phyloP scores from a whole-genome alignment of 2,113 vertebrate genomes.

The Psophia crepitans region DNA sequence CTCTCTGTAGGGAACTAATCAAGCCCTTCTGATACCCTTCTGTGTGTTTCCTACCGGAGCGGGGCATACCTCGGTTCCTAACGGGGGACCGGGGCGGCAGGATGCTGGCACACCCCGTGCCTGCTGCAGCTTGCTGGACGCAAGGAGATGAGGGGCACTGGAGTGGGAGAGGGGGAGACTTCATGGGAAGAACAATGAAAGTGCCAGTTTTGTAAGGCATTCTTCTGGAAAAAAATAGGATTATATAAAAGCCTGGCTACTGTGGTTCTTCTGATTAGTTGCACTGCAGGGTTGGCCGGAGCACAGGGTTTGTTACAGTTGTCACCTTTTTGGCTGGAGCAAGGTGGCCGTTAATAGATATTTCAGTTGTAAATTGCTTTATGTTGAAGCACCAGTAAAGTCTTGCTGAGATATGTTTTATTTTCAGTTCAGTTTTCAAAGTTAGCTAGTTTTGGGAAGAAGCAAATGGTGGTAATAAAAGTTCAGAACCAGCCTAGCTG shows the following conservation, averaged over 20 bases:
- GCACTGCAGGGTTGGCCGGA: rapidly evolving
- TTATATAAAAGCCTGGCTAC: background rate
- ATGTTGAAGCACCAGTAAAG: background rate
- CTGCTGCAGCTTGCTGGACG: background rate
- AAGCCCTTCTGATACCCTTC: background rate
- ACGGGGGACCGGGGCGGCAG: background rate
- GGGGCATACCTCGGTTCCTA: background rate
- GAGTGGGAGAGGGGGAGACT: background rate
- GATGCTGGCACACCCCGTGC: background rate
- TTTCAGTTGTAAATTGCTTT: background rate
- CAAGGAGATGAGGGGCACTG: rapidly evolving
- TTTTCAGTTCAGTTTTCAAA: background rate
- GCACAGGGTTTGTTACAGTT: background rate
- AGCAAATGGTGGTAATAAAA: background rate
- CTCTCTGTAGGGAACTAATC: background rate
- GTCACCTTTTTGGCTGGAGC: conserved; percentile 20
- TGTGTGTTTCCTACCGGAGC: rapidly evolving
- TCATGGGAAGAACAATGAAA: background rate
- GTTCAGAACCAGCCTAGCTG: background rate
- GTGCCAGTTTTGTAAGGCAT: background rate
- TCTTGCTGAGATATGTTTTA: background rate
- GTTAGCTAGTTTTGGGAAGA: background rate
- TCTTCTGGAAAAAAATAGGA: conserved; percentile 18
- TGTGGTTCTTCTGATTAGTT: background rate
- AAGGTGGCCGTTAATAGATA: background rate